Evolutionary conservation across 2,113 vertebrate genomes (phyloP).

Genomic region (Isurus oxyrinchus): DNA sequence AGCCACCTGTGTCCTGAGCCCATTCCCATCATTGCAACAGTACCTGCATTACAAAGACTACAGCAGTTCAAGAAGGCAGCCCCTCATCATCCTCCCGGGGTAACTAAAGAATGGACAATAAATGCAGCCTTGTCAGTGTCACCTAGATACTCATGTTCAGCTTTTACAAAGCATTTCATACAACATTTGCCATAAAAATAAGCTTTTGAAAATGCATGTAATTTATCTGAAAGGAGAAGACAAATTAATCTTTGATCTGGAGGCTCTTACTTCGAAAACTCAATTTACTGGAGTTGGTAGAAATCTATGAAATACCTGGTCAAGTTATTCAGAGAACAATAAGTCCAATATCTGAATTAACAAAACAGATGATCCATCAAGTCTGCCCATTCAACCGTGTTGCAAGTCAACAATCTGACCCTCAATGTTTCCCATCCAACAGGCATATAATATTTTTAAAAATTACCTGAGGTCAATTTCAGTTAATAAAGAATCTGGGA

Average conservation of each 20-base stretch:
- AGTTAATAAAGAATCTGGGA: background rate
- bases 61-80: background rate
- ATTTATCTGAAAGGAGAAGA: background rate
- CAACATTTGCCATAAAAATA: background rate
- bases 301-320: background rate
- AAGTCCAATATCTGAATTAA: background rate
- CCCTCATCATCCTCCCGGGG: too few relatives aligned
- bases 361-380: background rate
- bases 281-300: background rate
- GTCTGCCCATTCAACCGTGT: background rate
- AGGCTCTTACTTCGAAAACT: background rate
- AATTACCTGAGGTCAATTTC: background rate
- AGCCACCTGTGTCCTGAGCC: background rate
- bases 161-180: background rate
- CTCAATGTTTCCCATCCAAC: background rate
- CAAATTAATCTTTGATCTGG: background rate
- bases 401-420: background rate
- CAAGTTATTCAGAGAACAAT: background rate
- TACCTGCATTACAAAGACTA: background rate
- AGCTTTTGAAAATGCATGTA: background rate
- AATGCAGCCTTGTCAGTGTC: background rate
- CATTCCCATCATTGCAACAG: background rate
- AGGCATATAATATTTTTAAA: background rate
- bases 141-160: background rate
- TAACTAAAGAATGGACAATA: background rate